Conservation (phyloP, 2,797 vertebrate genomes). For the Perodicticus potto region DNA sequence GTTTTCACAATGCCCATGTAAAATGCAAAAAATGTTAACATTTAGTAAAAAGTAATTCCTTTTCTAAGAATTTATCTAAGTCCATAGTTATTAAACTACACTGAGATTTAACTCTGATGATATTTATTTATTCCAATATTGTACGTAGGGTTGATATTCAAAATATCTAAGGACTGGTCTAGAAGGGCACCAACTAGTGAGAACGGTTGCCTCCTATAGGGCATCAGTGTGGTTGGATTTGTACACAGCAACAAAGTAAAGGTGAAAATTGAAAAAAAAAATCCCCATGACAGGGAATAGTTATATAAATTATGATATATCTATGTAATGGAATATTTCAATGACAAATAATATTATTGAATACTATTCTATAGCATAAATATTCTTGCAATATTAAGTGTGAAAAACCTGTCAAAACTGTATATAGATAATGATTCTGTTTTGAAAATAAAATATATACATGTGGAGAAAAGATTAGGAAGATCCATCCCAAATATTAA, state of each 20-base stretch:
- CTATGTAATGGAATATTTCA: background rate
- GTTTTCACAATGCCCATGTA: background rate
- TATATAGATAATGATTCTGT: background rate
- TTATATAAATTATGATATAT: background rate
- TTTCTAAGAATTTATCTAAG: background rate
- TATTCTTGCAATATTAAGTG: background rate
- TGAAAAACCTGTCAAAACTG: background rate
- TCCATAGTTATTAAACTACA: background rate
- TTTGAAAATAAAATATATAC: conserved; percentile 8
- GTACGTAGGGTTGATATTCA: background rate
- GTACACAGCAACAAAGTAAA: background rate
- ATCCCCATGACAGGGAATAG: background rate
- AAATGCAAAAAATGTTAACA: background rate
- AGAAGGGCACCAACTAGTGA: background rate
- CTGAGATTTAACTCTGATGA: background rate
- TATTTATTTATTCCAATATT: background rate
- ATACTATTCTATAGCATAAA: background rate
- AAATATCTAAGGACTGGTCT: background rate
- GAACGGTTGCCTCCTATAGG: accelerated
- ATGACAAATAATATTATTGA: background rate
- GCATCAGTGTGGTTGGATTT: background rate
- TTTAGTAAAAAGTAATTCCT: background rate
- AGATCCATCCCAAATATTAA: background rate
- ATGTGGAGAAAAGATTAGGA: background rate
- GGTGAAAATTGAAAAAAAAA: background rate